Base-by-base conservation (phyloP, 1,140 invertebrate genomes). In the Calycopis cecrops region DNA sequence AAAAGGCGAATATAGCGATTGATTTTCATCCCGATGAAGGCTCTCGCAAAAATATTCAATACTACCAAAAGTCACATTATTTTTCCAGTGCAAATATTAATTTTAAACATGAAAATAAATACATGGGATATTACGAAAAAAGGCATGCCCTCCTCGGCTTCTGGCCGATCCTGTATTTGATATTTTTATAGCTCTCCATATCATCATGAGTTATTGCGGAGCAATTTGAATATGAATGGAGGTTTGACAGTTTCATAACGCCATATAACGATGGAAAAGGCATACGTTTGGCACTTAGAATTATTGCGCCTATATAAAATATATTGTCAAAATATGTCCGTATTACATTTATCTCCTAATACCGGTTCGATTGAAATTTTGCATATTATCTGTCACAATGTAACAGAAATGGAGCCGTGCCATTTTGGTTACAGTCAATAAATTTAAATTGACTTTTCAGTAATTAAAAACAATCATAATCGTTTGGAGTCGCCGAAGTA, bases 101-200 rank as follows among this genome's bases (percentile, higher is more conserved):
- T 28, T 28, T 28, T 28, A 28, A 28, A 28, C 6, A 28, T 28
- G 2, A 6, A 28, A 38, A 44, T 44, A 44, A 44, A 44, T 44
- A 44, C 14, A 44, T 14, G 40, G n/a, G 8, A 44, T 14, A 37
- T 37, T 37, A 37, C 40, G 40, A 44, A 44, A 16, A 17, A 16
- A 44, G 40, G 40, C 40, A 40, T 14, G 38, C 38, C 12, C 38
- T 44, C 40, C 14, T 44, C 40, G 40, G 61, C 62, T 59, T 57
- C 62, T 56, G 62, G 48, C 54, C 57, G 60, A 50, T 67, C 59
- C 74, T 79, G 77, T 79, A 75, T 76, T 76, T 79, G 77, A 84
- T 80, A 80, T 79, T 84, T 84, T 84, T 84, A 84, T 80, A 69
- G 72, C 71, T 72, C 67, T 76, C 68, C 73, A 77, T 73, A 77